phyloP scores from a whole-genome alignment of 2,113 vertebrate genomes.

The Chlorodrepanis virens region DNA sequence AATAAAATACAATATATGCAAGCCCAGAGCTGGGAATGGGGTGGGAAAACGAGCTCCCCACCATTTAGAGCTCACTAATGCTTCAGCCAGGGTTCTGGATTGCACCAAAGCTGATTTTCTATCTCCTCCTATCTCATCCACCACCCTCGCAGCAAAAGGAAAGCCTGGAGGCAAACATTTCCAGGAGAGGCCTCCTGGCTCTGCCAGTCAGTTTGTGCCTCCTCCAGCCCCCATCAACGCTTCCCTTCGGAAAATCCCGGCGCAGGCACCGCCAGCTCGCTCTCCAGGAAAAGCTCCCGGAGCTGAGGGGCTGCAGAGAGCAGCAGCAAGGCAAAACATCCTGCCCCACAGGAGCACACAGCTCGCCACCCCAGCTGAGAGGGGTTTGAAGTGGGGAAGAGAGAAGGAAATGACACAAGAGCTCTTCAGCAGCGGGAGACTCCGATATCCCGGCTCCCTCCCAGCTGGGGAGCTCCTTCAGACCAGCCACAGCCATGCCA shows the following conservation, averaged over 20 bases:
- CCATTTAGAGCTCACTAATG: constrained; percentile 5
- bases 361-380: not conserved
- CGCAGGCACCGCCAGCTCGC: not conserved
- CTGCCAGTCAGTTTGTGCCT: not conserved
- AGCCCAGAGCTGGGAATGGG: not conserved
- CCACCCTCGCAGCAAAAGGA: not conserved
- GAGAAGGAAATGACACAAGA: not conserved
- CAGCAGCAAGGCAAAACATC: not conserved
- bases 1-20: not conserved
- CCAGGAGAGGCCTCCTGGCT: not conserved
- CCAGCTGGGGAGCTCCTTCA: not conserved
- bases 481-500: not conserved
- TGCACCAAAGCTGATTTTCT: not conserved
- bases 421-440: not conserved
- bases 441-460: not conserved
- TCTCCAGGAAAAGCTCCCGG: not conserved
- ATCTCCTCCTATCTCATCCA: not conserved
- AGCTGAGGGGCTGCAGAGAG: not conserved
- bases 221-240: not conserved
- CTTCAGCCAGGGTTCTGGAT: constrained; percentile 28
- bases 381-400: not conserved
- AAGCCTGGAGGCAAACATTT: constrained; percentile 36
- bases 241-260: not conserved
- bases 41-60: not conserved
- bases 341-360: not conserved